Percentiles rank a stretch among this genome's conserved stretches.
These are phyloP conservation scores for Lepeophtheirus nordmannii DNA, from an alignment of 2,888 invertebrate species.

Conservation along the genomic window DNA sequence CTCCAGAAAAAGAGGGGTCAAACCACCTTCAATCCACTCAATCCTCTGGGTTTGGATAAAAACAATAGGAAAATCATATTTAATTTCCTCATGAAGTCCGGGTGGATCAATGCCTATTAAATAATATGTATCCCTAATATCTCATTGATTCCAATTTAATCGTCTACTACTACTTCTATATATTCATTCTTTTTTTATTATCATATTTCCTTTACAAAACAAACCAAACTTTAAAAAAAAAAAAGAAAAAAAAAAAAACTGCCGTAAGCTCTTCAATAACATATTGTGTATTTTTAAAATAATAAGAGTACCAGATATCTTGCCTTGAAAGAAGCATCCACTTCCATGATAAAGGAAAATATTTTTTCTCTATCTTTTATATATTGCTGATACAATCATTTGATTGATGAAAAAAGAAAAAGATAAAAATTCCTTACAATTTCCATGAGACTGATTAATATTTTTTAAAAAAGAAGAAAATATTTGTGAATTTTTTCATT, in stretches of 20 bases:
- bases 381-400: too few species aligned
- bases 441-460: too few species aligned
- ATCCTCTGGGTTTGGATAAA: constrained; percentile 41
- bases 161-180: too few species aligned
- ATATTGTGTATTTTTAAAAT: too few species aligned
- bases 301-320: too few species aligned
- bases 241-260: not conserved
- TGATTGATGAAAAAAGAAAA: too few species aligned
- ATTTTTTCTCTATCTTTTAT: too few species aligned
- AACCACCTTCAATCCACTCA: constrained; percentile 33
- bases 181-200: not conserved
- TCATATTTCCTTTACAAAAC: not conserved
- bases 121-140: not conserved
- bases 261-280: not conserved
- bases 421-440: too few species aligned
- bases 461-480: too few species aligned
- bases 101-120: constrained; percentile 39
- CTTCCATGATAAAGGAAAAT: too few species aligned
- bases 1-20: constrained; percentile 34
- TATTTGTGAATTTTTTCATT: too few species aligned
- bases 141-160: not conserved
- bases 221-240: not conserved
- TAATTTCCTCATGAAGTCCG: constrained; percentile 42
- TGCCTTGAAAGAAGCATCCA: too few species aligned
- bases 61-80: constrained; percentile 41